phyloP scores from a whole-genome alignment of 2,888 invertebrate genomes.

The Lithosia quadra region DNA sequence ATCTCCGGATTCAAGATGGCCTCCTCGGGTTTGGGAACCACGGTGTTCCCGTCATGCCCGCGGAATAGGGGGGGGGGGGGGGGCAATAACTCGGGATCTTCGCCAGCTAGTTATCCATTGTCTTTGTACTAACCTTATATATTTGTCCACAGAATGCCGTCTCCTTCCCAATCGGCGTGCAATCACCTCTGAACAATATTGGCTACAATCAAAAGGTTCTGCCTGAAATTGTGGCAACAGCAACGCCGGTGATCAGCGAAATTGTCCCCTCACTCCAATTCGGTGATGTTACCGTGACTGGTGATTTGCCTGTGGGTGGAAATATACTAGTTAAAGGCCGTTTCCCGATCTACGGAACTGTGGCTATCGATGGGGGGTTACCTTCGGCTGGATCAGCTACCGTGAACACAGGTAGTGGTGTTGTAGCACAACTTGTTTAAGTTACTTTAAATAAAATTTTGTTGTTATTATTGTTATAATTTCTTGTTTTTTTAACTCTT shows the following conservation, averaged over 20 bases:
- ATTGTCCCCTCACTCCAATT: constrained; percentile 70
- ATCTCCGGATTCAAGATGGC: no score
- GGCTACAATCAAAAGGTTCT: constrained; percentile 29
- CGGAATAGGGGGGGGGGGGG: no score
- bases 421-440: constrained; percentile 40
- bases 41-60: no score
- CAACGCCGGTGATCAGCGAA: constrained; percentile 69
- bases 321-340: constrained; percentile 72
- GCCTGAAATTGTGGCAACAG: constrained; percentile 50
- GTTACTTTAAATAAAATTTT: constrained; percentile 36
- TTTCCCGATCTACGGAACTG: constrained; percentile 76
- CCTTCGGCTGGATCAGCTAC: constrained; percentile 71
- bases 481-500: neutral
- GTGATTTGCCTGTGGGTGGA: constrained; percentile 73
- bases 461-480: constrained; percentile 16
- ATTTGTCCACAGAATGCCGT: constrained; percentile 47
- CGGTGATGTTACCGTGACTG: constrained; percentile 70
- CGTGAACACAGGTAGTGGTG: constrained; percentile 62
- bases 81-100: no score
- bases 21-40: no score
- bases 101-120: no score
- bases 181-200: constrained; percentile 24
- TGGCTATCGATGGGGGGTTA: constrained; percentile 70
- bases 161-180: constrained; percentile 43
- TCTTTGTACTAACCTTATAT: neutral